Conservation (phyloP, 2,113 vertebrate species). For the Thermophis baileyi region DNA sequence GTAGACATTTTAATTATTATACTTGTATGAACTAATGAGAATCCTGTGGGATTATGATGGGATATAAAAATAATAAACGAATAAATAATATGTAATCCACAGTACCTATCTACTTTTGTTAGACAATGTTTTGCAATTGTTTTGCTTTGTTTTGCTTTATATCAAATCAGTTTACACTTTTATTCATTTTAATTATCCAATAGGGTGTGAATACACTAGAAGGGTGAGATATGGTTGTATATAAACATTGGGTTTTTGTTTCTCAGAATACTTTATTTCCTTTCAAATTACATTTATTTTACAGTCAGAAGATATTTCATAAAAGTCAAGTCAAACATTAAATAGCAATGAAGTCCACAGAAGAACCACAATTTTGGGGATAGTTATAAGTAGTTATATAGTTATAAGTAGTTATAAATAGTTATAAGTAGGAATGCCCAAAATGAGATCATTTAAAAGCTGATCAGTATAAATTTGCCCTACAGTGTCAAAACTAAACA, state of each 20-base stretch:
- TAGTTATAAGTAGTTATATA: neutral
- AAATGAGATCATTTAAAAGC: neutral
- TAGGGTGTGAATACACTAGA: neutral
- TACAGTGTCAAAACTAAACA: neutral
- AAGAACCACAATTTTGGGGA: neutral
- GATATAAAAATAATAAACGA: neutral
- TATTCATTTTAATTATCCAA: neutral
- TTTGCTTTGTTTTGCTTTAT: neutral
- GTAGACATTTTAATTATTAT: neutral
- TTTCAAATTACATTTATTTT: neutral
- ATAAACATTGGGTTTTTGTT: neutral
- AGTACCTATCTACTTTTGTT: neutral
- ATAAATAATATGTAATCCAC: neutral
- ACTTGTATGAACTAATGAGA: neutral
- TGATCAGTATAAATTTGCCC: neutral
- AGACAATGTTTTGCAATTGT: neutral
- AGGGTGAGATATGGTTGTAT: neutral
- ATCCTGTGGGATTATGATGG: neutral
- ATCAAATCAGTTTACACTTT: neutral
- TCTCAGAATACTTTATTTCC: neutral
- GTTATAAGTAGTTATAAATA: too few relatives aligned
- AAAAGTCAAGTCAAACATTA: neutral
- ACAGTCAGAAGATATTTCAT: neutral
- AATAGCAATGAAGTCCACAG: neutral
- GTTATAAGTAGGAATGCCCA: neutral